Evolutionary conservation across 2,797 vertebrate genomes (phyloP).

Genomic region (Myotis myotis): DNA sequence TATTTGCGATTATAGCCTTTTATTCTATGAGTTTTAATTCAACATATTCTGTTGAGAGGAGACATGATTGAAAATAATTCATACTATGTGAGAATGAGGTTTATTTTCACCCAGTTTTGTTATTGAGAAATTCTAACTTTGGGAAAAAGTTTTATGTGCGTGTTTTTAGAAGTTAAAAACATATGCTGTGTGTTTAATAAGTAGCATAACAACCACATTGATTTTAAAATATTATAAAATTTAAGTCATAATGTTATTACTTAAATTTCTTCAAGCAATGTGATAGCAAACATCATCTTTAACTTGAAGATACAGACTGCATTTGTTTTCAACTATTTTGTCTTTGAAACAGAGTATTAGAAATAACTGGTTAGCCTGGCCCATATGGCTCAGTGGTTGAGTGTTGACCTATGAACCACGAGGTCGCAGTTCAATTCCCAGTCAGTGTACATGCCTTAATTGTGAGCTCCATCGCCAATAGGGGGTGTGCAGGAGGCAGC

Average conservation of each 20-base stretch:
- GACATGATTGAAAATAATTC: conserved; percentile 38
- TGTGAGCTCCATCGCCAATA: neutral
- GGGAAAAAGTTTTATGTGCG: neutral
- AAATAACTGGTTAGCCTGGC: neutral
- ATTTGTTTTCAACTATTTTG: conserved; percentile 35
- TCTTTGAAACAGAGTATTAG: conserved; percentile 39
- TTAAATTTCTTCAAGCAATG: conserved; percentile 34
- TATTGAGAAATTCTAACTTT: neutral
- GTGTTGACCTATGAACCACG: neutral
- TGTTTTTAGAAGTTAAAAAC: conserved; percentile 25
- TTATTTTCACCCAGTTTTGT: conserved; percentile 41
- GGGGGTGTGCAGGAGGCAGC: neutral
- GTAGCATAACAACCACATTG: neutral
- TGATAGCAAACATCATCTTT: neutral
- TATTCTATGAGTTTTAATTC: conserved; percentile 52
- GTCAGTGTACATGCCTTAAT: neutral
- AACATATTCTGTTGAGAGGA: conserved; percentile 29
- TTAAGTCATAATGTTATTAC: neutral
- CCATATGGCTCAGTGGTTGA: neutral
- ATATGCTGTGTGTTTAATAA: neutral
- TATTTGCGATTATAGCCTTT: conserved; percentile 43
- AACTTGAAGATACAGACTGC: conserved; percentile 13
- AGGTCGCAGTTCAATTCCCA: neutral
- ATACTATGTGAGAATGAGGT: neutral
- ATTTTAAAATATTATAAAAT: conserved; percentile 34